Conservation (phyloP, 2,797 vertebrate species). For the Coranthus polyacanthus region DNA sequence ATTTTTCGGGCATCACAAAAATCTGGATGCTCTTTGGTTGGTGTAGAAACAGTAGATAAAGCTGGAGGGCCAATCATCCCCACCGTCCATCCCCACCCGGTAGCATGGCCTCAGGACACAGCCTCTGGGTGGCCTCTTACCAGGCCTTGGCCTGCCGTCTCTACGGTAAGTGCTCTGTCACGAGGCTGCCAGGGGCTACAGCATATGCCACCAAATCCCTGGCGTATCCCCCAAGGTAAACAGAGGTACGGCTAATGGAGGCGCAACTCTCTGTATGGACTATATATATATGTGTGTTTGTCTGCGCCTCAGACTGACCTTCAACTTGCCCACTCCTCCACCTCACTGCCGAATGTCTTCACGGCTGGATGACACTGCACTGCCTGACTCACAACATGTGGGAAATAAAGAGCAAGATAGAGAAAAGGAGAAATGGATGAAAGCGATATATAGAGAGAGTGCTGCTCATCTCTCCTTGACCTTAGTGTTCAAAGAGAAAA, state of each 20-base stretch:
- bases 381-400: slow-evolving; percentile 27
- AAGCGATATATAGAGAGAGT: slow-evolving; percentile 14
- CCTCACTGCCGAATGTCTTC: slow-evolving; percentile 56
- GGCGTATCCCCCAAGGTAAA: slow-evolving; percentile 81
- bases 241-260: slow-evolving; percentile 85
- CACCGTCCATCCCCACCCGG: slow-evolving; percentile 77
- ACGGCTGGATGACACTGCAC: slow-evolving; percentile 58
- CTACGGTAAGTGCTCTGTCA: slow-evolving; percentile 88
- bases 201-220: slow-evolving; percentile 88
- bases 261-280: slow-evolving; percentile 54
- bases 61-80: slow-evolving; percentile 64
- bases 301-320: slow-evolving; percentile 73
- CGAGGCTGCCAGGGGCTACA: slow-evolving; percentile 85
- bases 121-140: slow-evolving; percentile 79
- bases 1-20: slow-evolving; percentile 28
- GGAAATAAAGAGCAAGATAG: slow-evolving; percentile 27
- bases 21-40: slow-evolving; percentile 54
- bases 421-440: slow-evolving; percentile 29
- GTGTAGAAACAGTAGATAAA: slow-evolving; percentile 52
- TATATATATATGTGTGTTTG: slow-evolving; percentile 51
- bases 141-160: slow-evolving; percentile 82
- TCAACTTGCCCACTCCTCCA: slow-evolving; percentile 72
- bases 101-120: slow-evolving; percentile 84
- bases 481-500: slow-evolving; percentile 27
- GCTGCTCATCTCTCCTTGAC: slow-evolving; percentile 30